Percentiles rank a stretch among this genome's conserved stretches.
Evolutionary conservation across 2,888 invertebrate genomes (phyloP).

Genomic region (Minunthozetes semirufus): DNA sequence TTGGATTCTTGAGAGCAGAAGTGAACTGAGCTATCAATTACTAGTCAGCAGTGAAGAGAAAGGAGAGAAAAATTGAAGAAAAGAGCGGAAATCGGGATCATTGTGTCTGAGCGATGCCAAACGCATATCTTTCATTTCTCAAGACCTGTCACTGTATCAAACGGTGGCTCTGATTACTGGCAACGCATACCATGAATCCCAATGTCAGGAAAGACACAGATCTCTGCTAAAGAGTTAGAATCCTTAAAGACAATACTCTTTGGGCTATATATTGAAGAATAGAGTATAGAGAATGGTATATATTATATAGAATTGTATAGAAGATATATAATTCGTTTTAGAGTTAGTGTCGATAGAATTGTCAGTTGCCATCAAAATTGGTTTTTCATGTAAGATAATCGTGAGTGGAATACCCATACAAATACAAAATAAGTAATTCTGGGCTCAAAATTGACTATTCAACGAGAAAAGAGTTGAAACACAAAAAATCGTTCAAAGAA

Average conservation of each 20-base stretch:
- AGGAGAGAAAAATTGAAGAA: neutral
- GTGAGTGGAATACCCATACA: neutral
- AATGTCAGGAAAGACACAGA: too few species aligned
- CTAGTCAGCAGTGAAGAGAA: neutral
- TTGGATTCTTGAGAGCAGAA: neutral
- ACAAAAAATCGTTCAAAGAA: neutral
- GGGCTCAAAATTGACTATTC: neutral
- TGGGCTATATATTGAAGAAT: too few species aligned
- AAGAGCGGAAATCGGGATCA: neutral
- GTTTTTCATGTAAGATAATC: constrained; percentile 11
- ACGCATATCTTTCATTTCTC: neutral
- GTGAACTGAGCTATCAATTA: neutral
- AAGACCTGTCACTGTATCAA: neutral
- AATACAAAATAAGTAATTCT: neutral
- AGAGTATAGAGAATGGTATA: too few species aligned
- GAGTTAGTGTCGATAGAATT: neutral
- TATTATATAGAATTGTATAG: neutral
- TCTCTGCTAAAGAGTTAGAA: neutral
- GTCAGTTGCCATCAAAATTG: neutral
- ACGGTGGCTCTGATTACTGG: neutral
- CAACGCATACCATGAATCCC: neutral
- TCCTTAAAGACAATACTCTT: too few species aligned
- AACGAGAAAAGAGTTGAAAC: neutral
- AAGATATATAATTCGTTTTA: neutral
- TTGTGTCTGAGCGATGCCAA: neutral